A percentile compares a stretch with the other conserved stretches of the same genome.
Evolutionary conservation across 2,888 invertebrate species (phyloP).

Genomic region (Gortyna flavago): DNA sequence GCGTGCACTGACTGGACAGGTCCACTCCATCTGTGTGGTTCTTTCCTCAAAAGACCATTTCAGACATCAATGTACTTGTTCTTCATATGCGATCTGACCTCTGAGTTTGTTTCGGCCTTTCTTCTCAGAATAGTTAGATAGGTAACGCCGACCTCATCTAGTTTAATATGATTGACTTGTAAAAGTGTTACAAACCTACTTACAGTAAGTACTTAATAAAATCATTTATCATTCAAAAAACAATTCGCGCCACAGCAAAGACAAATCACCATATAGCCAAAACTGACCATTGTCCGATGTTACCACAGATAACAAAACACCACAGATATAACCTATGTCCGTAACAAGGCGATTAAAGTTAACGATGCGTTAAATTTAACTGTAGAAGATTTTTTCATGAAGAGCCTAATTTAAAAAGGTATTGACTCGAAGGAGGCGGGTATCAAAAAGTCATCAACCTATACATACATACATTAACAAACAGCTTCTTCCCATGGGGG

Average conservation of each 20-base stretch:
- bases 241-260: conserved; percentile 35
- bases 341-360: conserved; percentile 61
- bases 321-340: conserved; percentile 32
- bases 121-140: too few relatives aligned
- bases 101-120: too few relatives aligned
- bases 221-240: neutral
- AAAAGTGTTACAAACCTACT: too few relatives aligned
- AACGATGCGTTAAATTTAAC: conserved; percentile 61
- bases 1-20: too few relatives aligned
- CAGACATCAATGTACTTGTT: too few relatives aligned
- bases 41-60: too few relatives aligned
- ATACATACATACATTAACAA: neutral
- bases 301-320: conserved; percentile 48
- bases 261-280: conserved; percentile 21
- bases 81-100: too few relatives aligned
- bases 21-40: too few relatives aligned
- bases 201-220: too few relatives aligned
- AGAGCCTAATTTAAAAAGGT: conserved; percentile 26
- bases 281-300: conserved; percentile 57
- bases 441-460: conserved; percentile 34
- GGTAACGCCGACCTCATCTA: too few relatives aligned
- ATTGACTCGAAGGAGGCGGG: conserved; percentile 37
- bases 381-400: conserved; percentile 41
- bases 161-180: too few relatives aligned
- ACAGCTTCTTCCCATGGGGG: neutral